Evolutionary conservation across 2,888 invertebrate species (phyloP).

Genomic region (Gryllus longicercus): DNA sequence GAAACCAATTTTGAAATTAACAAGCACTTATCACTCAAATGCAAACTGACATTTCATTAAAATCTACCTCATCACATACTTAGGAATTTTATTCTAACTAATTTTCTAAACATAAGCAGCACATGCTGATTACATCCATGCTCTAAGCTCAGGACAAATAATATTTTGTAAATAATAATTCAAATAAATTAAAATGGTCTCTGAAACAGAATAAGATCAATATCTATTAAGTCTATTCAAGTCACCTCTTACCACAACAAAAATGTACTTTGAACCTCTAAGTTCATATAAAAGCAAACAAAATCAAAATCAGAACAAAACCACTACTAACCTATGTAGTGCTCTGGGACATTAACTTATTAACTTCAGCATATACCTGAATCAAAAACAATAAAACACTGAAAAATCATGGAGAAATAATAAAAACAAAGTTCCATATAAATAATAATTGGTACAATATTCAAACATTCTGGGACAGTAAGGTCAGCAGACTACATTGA

Average conservation of each 20-base stretch:
- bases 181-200: background rate
- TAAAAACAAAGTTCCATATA: background rate
- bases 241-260: too few relatives aligned
- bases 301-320: slow-evolving; percentile 23
- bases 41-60: too few relatives aligned
- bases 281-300: background rate
- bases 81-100: too few relatives aligned
- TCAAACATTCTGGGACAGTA: slow-evolving; percentile 5
- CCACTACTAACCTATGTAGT: slow-evolving; percentile 20
- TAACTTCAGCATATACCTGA: slow-evolving; percentile 23
- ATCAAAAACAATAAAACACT: slow-evolving; percentile 8
- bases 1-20: too few relatives aligned
- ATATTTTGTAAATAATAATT: background rate
- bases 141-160: slow-evolving; percentile 28
- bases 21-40: too few relatives aligned
- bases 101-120: slow-evolving; percentile 23
- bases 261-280: too few relatives aligned
- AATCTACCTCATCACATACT: too few relatives aligned
- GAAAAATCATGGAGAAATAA: slow-evolving; percentile 4
- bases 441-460: slow-evolving; percentile 22
- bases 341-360: slow-evolving; percentile 28
- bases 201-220: background rate
- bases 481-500: slow-evolving; percentile 12
- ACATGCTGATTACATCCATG: slow-evolving; percentile 37
- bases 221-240: too few relatives aligned